phyloP scores from a whole-genome alignment of 1,140 invertebrate genomes.

The Prorops nasuta region DNA sequence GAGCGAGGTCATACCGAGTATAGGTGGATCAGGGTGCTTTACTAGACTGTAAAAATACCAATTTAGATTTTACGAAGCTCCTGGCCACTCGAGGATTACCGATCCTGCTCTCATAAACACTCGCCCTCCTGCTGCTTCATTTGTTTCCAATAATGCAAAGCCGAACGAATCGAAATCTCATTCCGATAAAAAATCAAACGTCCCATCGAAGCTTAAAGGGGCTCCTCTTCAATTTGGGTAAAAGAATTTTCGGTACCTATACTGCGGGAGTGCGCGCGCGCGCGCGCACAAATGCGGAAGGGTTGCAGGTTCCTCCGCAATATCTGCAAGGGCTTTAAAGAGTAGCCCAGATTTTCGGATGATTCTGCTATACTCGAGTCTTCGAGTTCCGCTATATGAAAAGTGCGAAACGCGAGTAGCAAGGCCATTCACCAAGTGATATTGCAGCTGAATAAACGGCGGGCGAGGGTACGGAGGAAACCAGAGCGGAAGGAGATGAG shows the following conservation, averaged over 20 bases:
- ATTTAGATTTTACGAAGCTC: slow-evolving; percentile 25
- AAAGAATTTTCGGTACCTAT: not conserved
- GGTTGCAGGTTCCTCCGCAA: no score
- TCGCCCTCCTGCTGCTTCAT: no score
- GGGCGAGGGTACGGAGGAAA: slow-evolving; percentile 18
- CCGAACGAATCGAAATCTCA: no score
- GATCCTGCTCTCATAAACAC: not conserved
- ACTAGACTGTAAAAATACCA: slow-evolving; percentile 26
- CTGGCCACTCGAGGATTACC: slow-evolving; percentile 7
- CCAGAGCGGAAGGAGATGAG: not conserved
- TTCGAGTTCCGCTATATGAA: slow-evolving; percentile 3
- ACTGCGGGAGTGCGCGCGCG: no score
- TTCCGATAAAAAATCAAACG: slow-evolving; percentile 7
- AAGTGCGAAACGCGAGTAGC: slow-evolving; percentile 29
- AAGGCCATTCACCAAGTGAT: slow-evolving; percentile 27
- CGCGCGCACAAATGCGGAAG: no score
- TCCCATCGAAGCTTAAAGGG: not conserved
- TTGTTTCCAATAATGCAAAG: no score
- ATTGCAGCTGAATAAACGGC: slow-evolving; percentile 28
- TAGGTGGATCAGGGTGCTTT: slow-evolving; percentile 19
- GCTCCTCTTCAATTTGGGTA: not conserved
- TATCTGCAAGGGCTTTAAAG: no score
- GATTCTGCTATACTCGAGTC: not conserved
- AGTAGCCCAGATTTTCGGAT: not conserved
- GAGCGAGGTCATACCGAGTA: not conserved